Conservation (phyloP, 2,113 vertebrate species). For the Tragelaphus imberbis region DNA sequence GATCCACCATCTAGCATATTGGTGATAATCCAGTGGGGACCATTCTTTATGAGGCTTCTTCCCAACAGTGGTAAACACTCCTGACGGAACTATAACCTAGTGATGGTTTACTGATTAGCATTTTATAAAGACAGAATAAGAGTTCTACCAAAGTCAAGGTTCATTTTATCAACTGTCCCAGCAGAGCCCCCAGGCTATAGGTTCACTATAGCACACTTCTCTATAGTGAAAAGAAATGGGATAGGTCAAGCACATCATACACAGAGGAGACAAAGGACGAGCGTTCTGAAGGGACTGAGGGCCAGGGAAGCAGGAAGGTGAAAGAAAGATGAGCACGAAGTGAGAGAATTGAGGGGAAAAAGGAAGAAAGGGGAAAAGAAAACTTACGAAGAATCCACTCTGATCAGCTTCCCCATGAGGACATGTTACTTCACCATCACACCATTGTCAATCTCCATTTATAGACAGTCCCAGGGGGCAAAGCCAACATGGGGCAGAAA, state of each 20-base stretch:
- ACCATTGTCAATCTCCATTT: neutral
- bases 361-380: neutral
- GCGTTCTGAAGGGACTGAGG: neutral
- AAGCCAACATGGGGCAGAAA: neutral
- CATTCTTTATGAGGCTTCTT: slow-evolving; percentile 38
- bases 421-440: neutral
- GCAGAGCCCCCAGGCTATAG: neutral
- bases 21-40: slow-evolving; percentile 15
- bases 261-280: neutral
- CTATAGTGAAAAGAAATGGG: neutral
- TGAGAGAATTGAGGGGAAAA: neutral
- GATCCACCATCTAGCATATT: neutral
- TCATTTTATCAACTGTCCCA: neutral
- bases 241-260: neutral
- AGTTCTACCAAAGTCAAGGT: slow-evolving; percentile 28
- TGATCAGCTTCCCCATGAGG: neutral
- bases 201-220: too few species aligned
- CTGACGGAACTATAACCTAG: neutral
- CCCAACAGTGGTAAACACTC: neutral
- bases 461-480: neutral
- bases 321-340: neutral
- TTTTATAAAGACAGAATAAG: slow-evolving; percentile 49
- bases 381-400: neutral
- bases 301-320: neutral
- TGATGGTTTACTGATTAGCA: slow-evolving; percentile 12